These are phyloP conservation scores for Tachina lurida DNA, from an alignment of 2,888 invertebrate genomes.

Conservation along the genomic window DNA sequence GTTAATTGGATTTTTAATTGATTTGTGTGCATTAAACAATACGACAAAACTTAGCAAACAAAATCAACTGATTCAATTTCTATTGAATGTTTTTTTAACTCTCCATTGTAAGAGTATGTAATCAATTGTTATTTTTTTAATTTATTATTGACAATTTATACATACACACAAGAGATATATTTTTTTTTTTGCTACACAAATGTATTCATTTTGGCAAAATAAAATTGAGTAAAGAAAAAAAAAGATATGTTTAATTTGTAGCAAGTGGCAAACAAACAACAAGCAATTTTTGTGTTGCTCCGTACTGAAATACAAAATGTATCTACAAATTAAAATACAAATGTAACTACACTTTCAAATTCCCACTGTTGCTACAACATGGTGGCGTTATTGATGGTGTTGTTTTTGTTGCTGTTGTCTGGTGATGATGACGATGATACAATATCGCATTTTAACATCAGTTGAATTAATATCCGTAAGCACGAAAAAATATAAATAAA, in stretches of 20 bases:
- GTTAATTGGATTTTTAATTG: slow-evolving; percentile 48
- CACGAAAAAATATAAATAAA: slow-evolving; percentile 14
- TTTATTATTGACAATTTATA: not conserved
- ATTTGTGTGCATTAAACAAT: slow-evolving; percentile 32
- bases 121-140: not conserved
- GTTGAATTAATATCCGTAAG: slow-evolving; percentile 11
- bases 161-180: not conserved
- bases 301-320: slow-evolving; percentile 23
- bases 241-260: slow-evolving; percentile 40
- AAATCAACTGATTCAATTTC: slow-evolving; percentile 7
- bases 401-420: slow-evolving; percentile 11
- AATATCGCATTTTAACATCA: slow-evolving; percentile 53
- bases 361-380: slow-evolving; percentile 5
- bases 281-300: slow-evolving; percentile 23
- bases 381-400: slow-evolving; percentile 19
- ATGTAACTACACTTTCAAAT: slow-evolving; percentile 25
- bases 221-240: not conserved
- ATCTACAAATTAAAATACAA: slow-evolving; percentile 18
- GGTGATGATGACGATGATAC: slow-evolving; percentile 53
- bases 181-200: not conserved
- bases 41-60: slow-evolving; percentile 6
- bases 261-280: slow-evolving; percentile 42
- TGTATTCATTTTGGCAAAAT: not conserved
- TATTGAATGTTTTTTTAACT: not conserved
- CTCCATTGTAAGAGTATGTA: not conserved